Conservation (phyloP, 2,888 invertebrate genomes). For the Catocala fraxini region DNA sequence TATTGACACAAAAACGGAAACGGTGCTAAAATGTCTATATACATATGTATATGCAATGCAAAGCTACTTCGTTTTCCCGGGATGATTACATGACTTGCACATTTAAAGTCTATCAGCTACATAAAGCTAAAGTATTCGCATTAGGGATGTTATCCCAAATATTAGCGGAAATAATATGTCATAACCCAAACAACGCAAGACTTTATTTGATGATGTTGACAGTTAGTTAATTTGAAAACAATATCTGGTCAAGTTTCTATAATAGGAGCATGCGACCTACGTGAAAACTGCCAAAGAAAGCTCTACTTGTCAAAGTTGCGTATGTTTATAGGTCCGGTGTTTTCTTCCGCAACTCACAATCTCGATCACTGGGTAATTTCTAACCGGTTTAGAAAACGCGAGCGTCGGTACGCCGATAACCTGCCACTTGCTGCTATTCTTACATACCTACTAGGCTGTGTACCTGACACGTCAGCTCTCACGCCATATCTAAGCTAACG, state of each 20-base stretch:
- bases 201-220: too few species aligned
- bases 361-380: constrained; percentile 87
- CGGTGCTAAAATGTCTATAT: too few species aligned
- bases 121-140: too few species aligned
- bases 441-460: constrained; percentile 51
- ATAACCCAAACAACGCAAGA: too few species aligned
- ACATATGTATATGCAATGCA: too few species aligned
- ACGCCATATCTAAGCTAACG: constrained; percentile 66
- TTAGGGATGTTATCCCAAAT: too few species aligned
- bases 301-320: constrained; percentile 66
- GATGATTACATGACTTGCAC: too few species aligned
- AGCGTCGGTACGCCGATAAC: constrained; percentile 57
- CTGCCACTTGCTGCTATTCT: constrained; percentile 65
- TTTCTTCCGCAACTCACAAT: constrained; percentile 84
- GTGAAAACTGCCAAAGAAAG: constrained; percentile 67
- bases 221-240: too few species aligned
- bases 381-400: constrained; percentile 87
- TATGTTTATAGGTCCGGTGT: constrained; percentile 78
- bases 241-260: constrained; percentile 19
- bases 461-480: constrained; percentile 64
- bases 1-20: too few species aligned
- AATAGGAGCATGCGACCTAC: constrained; percentile 23
- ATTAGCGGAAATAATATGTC: too few species aligned
- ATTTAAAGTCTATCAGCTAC: too few species aligned
- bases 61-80: too few species aligned